phyloP scores from a whole-genome alignment of 2,113 vertebrate genomes.

The Coptodon bakossiorum region DNA sequence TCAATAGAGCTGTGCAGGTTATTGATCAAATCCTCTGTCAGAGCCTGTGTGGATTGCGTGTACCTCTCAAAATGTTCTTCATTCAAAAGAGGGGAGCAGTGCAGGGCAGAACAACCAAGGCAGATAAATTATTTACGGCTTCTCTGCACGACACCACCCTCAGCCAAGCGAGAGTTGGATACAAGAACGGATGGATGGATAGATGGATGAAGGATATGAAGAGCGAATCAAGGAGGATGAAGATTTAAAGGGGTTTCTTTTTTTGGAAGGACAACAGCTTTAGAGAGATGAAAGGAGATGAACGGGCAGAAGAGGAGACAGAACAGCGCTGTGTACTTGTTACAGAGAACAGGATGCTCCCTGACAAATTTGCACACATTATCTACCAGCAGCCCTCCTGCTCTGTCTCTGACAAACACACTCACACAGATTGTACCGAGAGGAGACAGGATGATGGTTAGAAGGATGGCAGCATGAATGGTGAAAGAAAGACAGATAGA shows the following conservation, averaged over 20 bases:
- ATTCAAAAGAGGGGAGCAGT: slow-evolving; percentile 17
- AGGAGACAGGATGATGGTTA: background rate
- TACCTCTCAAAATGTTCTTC: slow-evolving; percentile 2
- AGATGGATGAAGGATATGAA: background rate
- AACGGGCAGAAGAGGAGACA: background rate
- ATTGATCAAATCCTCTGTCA: background rate
- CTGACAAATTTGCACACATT: slow-evolving; percentile 44
- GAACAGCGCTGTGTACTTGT: slow-evolving; percentile 33
- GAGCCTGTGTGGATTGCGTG: background rate
- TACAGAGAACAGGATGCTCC: slow-evolving; percentile 47
- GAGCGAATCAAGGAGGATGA: background rate
- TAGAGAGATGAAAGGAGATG: background rate
- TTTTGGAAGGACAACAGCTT: background rate
- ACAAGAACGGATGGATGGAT: background rate
- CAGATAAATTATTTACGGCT: slow-evolving; percentile 61
- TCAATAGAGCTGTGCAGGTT: background rate
- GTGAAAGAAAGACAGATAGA: background rate
- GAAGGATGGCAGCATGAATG: background rate
- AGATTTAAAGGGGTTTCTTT: background rate
- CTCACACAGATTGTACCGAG: background rate
- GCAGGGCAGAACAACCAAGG: slow-evolving; percentile 37
- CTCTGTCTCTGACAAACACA: background rate
- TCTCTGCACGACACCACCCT: slow-evolving; percentile 53
- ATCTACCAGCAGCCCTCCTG: background rate
- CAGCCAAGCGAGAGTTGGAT: background rate